Percentiles rank a stretch among this genome's conserved stretches.
These are phyloP conservation scores for Lytechinus pictus DNA, from an alignment of 35 echinoderm and acorn worm species.

Conservation along the genomic window DNA sequence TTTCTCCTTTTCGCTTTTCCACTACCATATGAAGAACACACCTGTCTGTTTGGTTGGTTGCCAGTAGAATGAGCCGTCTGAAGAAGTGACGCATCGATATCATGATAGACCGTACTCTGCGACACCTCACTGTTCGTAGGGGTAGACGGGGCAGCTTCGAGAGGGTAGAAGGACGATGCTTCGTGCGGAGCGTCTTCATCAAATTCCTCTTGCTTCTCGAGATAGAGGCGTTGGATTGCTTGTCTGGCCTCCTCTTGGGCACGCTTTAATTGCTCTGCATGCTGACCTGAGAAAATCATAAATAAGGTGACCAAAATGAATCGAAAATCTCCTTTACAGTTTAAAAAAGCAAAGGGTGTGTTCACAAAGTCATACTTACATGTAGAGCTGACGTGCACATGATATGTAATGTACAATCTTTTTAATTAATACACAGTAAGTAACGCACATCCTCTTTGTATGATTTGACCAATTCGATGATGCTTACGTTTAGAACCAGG, in stretches of 20 bases:
- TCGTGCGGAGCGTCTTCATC: neutral
- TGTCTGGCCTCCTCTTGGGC: conserved; percentile 21
- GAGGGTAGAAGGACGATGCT: neutral
- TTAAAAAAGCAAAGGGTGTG: too few species aligned
- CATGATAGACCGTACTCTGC: neutral
- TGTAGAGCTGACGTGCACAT: too few species aligned
- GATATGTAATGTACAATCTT: too few species aligned
- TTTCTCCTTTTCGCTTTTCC: too few species aligned
- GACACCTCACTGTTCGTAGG: conserved; percentile 14
- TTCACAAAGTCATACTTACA: too few species aligned
- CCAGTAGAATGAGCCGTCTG: neutral
- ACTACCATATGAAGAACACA: neutral
- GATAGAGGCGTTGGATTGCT: conserved; percentile 4
- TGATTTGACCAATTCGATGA: too few species aligned
- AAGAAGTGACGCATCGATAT: neutral
- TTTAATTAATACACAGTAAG: too few species aligned
- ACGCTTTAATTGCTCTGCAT: neutral
- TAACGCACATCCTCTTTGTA: too few species aligned
- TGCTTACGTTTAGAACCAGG: too few species aligned
- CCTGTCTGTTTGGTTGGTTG: neutral
- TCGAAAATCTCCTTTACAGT: too few species aligned
- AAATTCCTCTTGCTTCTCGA: neutral
- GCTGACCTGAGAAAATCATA: neutral
- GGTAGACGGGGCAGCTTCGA: neutral
- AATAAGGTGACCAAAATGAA: neutral